Evolutionary conservation across 2,113 vertebrate genomes (phyloP), one percentile per base, ranked within the genome.

Genomic region (Vidua chalybeata): DNA sequence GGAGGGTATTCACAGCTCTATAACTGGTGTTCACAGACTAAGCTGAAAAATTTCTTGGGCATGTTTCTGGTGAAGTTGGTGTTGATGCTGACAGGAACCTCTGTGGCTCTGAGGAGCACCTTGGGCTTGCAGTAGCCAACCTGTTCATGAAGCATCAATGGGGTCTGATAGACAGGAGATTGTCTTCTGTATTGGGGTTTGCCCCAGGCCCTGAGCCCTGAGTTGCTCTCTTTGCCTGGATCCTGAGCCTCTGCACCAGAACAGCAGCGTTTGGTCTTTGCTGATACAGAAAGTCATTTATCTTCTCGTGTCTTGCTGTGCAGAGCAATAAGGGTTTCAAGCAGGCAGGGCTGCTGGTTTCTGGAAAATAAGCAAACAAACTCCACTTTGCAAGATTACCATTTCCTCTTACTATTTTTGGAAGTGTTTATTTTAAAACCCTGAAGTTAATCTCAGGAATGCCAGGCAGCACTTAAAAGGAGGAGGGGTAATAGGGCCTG

Each of bases 401-500:
- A 30, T 67, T 94, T 93, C 92, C 80, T 71, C 62, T 67, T 84
- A 66, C 91, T 97, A 92, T 95, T 97, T 96, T 89, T 93, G 90
- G 93, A 93, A 93, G 43, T 90, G 85, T 89, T 97, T 95, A 74
- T 86, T 97, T 96, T 90, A 87, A 78, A 95, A 24, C 67, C 41
- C 51, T 66, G 77, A 96, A 96, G 97, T 96, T 91, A 94, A 93
- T 96, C 96, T 92, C 39, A 49, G 71, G 43, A 95, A 93, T 86
- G 85, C 85, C 87, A 96, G 71, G 75, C 46, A 93, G 88, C 30
- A n/a, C 54, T 96, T 91, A 54, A 79, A 77, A 93, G 48, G 61
- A 76, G 82, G 74, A 73, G 27, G 68, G 30, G 52, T 75, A 30
- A 37, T 82, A 71, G 28, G 88, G 45, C 56, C 82, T 78, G 89